Evolutionary conservation across 2,113 vertebrate genomes (phyloP).

Genomic region (Actenoides hombroni): DNA sequence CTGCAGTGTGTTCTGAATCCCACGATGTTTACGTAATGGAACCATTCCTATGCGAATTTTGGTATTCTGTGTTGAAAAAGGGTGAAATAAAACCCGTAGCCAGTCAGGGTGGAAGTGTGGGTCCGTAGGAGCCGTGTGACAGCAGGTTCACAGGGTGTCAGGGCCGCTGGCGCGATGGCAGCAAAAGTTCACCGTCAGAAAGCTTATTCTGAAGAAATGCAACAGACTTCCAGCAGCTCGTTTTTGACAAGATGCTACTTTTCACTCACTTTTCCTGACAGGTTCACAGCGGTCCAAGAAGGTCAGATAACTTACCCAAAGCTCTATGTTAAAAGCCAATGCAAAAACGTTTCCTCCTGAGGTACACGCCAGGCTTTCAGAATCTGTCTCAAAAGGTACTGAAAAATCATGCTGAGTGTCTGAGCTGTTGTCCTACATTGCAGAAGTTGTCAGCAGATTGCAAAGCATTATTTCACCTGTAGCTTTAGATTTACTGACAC

Average conservation of each 20-base stretch:
- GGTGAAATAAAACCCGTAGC: fast-evolving
- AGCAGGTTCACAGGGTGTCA: no score
- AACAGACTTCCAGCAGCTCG: background rate
- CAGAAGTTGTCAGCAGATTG: background rate
- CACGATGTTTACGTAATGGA: background rate
- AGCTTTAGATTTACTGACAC: background rate
- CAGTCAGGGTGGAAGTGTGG: fast-evolving
- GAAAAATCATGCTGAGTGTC: background rate
- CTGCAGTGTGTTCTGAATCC: background rate
- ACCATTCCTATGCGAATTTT: background rate
- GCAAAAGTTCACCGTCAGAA: background rate
- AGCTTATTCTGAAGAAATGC: background rate
- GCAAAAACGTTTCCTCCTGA: background rate
- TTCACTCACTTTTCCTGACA: background rate
- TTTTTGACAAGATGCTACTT: background rate
- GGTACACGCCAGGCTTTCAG: background rate
- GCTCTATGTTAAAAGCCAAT: background rate
- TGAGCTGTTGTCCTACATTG: background rate
- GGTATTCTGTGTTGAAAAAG: background rate
- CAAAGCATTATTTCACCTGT: background rate
- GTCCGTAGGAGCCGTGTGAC: fast-evolving
- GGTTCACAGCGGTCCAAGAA: background rate
- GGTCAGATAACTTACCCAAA: background rate
- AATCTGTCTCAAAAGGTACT: background rate
- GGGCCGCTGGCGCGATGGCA: fast-evolving